phyloP scores from a whole-genome alignment of 2,888 invertebrate species.

The Drosophila putrida region DNA sequence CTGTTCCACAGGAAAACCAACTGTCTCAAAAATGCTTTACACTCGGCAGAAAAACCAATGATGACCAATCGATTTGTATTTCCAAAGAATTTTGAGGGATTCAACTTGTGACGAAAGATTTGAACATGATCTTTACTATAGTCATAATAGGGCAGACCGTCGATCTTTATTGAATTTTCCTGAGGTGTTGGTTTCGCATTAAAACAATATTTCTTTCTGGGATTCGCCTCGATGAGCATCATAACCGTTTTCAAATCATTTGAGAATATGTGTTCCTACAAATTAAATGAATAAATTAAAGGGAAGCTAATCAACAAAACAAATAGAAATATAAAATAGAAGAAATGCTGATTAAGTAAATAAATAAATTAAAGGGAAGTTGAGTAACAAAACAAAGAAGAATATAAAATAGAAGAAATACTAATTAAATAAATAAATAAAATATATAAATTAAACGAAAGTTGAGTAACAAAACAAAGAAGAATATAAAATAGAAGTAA shows the following conservation, averaged over 20 bases:
- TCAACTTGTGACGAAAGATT: constrained; percentile 64
- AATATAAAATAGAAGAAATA: no score
- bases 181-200: background rate
- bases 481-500: no score
- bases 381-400: no score
- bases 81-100: constrained; percentile 60
- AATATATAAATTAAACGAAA: no score
- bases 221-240: constrained; percentile 75
- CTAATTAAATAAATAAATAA: no score
- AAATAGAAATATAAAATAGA: no score
- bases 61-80: constrained; percentile 65
- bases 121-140: constrained; percentile 51
- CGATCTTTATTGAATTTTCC: fast-evolving
- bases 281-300: background rate
- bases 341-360: no score
- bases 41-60: constrained; percentile 72
- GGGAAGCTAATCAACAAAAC: no score
- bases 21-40: constrained; percentile 77
- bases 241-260: constrained; percentile 74
- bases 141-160: constrained; percentile 33
- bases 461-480: no score
- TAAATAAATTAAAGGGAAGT: no score
- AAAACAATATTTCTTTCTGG: constrained; percentile 47
- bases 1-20: constrained; percentile 76
- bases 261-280: constrained; percentile 39